Conservation (phyloP, 2,113 vertebrate genomes). For the Thalassoma bifasciatum region DNA sequence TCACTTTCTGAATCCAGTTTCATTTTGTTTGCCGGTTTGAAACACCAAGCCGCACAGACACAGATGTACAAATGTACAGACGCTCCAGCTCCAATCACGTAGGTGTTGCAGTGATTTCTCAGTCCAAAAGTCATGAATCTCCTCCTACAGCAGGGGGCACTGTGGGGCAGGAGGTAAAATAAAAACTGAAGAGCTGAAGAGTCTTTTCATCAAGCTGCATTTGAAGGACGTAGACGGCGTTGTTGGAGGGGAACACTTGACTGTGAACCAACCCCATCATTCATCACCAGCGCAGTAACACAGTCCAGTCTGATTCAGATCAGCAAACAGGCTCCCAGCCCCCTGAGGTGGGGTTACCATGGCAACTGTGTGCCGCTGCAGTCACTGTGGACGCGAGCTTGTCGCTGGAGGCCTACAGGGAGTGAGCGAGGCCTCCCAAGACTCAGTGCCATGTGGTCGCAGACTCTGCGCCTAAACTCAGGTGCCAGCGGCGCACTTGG, state of each 20-base stretch:
- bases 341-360: too few species aligned
- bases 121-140: conserved; percentile 59
- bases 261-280: conserved; percentile 8
- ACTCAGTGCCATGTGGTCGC: conserved; percentile 74
- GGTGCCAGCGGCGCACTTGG: conserved; percentile 79
- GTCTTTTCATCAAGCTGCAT: conserved; percentile 13
- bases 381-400: neutral
- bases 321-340: conserved; percentile 35
- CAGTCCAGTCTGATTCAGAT: conserved; percentile 60
- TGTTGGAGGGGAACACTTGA: conserved; percentile 16
- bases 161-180: neutral
- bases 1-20: neutral
- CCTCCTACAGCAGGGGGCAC: conserved; percentile 54
- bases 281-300: conserved; percentile 18
- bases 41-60: conserved; percentile 5
- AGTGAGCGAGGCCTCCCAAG: conserved; percentile 44
- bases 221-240: neutral
- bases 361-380: too few species aligned
- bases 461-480: conserved; percentile 80
- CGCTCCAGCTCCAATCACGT: neutral
- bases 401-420: conserved; percentile 69
- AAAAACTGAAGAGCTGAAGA: conserved; percentile 6
- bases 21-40: neutral
- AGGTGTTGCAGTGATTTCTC: conserved; percentile 4
- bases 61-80: neutral